Conservation (phyloP, 2,113 vertebrate genomes). For the Apaloderma vittatum region DNA sequence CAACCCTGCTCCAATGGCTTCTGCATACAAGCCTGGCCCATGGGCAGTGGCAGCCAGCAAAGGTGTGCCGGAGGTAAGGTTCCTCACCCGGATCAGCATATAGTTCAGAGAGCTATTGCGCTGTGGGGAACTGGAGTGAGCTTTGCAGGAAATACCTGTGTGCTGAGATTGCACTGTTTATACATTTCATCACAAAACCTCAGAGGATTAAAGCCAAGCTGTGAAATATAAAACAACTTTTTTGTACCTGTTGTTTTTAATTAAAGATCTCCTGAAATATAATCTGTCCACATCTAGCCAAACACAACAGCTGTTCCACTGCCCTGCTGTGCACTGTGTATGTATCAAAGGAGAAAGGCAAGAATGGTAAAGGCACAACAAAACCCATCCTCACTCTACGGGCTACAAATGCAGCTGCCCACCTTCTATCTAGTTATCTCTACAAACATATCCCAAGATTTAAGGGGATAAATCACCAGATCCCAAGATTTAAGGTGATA, state of each 20-base stretch:
- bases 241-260: slow-evolving; percentile 29
- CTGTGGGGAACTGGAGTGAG: background rate
- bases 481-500: background rate
- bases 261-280: slow-evolving; percentile 12
- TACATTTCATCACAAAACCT: background rate
- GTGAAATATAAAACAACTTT: background rate
- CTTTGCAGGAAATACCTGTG: slow-evolving; percentile 5
- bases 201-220: slow-evolving; percentile 49
- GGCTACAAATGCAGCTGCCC: background rate
- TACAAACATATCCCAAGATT: background rate
- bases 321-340: background rate
- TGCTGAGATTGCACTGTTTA: slow-evolving; percentile 25
- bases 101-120: background rate
- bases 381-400: background rate
- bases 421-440: background rate
- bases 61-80: background rate
- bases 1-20: background rate
- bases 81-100: background rate
- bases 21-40: background rate
- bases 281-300: background rate
- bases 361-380: background rate
- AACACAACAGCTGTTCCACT: background rate
- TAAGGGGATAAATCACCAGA: background rate
- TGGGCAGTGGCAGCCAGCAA: background rate
- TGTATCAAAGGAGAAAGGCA: background rate